Evolutionary conservation across 2,797 vertebrate species (phyloP).

Genomic region (Sebastes glaucus): DNA sequence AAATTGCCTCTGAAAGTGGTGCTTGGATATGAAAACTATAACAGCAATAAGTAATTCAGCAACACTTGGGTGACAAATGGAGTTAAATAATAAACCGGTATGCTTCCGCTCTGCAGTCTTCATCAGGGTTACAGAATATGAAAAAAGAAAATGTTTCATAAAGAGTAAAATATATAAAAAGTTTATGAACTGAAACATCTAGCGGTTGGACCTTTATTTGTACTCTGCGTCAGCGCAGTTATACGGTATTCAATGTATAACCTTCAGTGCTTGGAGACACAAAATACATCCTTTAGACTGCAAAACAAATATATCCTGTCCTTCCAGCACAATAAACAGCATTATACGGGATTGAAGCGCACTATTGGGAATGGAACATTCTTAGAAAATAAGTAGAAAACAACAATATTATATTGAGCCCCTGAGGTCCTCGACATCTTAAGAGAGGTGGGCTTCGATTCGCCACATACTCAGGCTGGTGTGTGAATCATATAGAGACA

Average conservation of each 20-base stretch:
- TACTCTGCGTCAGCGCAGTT: conserved; percentile 47
- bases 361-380: conserved; percentile 72
- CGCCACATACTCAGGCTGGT: conserved; percentile 46
- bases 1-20: conserved; percentile 32
- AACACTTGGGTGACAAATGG: conserved; percentile 34
- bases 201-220: conserved; percentile 50
- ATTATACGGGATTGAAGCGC: conserved; percentile 72
- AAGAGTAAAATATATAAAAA: conserved; percentile 49
- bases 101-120: conserved; percentile 20
- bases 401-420: conserved; percentile 74
- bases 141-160: conserved; percentile 39
- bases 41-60: conserved; percentile 38
- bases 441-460: conserved; percentile 64
- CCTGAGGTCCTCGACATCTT: conserved; percentile 72
- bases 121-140: conserved; percentile 3
- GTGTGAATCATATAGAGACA: conserved; percentile 45
- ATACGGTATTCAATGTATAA: conserved; percentile 63
- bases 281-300: conserved; percentile 70
- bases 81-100: conserved; percentile 31
- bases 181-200: conserved; percentile 50
- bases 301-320: conserved; percentile 73
- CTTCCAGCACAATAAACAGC: conserved; percentile 75
- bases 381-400: conserved; percentile 76
- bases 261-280: conserved; percentile 71
- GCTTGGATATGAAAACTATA: conserved; percentile 9